Evolutionary conservation across 2,113 vertebrate genomes (phyloP), one percentile per base, ranked within the genome.

Genomic region (Osmerus eperlanus): DNA sequence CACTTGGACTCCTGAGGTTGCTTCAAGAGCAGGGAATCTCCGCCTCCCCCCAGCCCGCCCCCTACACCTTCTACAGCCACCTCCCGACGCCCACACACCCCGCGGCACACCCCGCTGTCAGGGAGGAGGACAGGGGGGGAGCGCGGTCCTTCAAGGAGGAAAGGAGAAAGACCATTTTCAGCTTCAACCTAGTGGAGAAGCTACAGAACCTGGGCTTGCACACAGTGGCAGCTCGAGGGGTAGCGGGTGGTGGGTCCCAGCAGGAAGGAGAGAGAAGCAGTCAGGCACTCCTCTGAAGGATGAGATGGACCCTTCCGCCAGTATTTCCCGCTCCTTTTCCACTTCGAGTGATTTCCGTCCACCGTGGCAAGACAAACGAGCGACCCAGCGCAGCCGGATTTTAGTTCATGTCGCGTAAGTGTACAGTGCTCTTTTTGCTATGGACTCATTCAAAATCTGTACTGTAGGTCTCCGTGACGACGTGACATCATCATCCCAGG

Each of bases 161-260:
- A 25, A 67, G 8, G 32, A 28, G 21, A 58, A 80, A 71, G 21
- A 90, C 75, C 73, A 76, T 85, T 88, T 94, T 95, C 76, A 90
- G 94, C 78, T 73, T 94, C 81, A 94, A 94, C 85, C 79, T 94
- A 71, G 91, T 94, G 63, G 91, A 91, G 69, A 95, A 96, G 81
- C 87, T 96, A 71, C 83, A 70, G 74, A 81, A 77, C 21, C 86
- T 95, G 71, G 94, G 93, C n/a, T 76, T 95, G 83, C 86, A 93
- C 85, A 86, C 81, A 64, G 88, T 95, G 83, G 92, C 90, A 73
- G 92, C 92, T 47, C 81, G 88, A 72, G 92, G 92, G 32, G 78
- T 84, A 55, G 78, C 0, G 4, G 80, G 83, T 68, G 59, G 75
- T 68, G 59, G 75, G 73, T 14, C 0, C 6, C 19, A 41, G 15